Evolutionary conservation across 2,797 vertebrate species (phyloP).

Genomic region (Lutjanus campechanus): DNA sequence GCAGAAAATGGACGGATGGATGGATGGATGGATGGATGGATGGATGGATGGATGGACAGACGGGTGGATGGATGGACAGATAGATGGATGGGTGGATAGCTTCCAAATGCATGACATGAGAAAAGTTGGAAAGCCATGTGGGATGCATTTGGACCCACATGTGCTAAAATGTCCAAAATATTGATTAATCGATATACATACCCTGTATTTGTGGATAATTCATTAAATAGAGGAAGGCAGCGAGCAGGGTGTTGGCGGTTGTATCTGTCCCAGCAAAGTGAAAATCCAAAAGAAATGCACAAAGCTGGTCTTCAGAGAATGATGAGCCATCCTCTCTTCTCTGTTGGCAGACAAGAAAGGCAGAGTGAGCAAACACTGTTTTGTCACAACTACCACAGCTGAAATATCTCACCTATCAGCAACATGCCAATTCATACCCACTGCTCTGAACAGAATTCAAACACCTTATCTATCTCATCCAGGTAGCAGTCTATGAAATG

Average conservation of each 20-base stretch:
- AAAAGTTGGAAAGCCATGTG: no score
- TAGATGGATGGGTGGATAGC: no score
- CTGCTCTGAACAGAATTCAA: not conserved
- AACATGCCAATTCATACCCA: not conserved
- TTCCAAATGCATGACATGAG: no score
- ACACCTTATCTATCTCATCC: conserved; percentile 65
- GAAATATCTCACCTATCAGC: not conserved
- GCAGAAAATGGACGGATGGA: no score
- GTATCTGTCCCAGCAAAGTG: conserved; percentile 60
- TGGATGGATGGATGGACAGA: no score
- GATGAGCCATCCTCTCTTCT: conserved; percentile 41
- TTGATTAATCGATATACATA: not conserved
- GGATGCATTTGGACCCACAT: no score
- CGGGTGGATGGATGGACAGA: no score
- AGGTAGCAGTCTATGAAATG: conserved; percentile 80
- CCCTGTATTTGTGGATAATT: conserved; percentile 42
- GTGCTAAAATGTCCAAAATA: no score
- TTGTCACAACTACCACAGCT: not conserved
- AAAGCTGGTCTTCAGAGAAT: conserved; percentile 59
- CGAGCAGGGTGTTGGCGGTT: conserved; percentile 44
- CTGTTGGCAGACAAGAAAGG: conserved; percentile 15
- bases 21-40: no score
- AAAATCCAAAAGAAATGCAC: conserved; percentile 35
- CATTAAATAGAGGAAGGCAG: conserved; percentile 54
- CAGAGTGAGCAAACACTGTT: not conserved